Evolutionary conservation across 2,113 vertebrate genomes (phyloP).

Genomic region (Phylloscopus trochilus): DNA sequence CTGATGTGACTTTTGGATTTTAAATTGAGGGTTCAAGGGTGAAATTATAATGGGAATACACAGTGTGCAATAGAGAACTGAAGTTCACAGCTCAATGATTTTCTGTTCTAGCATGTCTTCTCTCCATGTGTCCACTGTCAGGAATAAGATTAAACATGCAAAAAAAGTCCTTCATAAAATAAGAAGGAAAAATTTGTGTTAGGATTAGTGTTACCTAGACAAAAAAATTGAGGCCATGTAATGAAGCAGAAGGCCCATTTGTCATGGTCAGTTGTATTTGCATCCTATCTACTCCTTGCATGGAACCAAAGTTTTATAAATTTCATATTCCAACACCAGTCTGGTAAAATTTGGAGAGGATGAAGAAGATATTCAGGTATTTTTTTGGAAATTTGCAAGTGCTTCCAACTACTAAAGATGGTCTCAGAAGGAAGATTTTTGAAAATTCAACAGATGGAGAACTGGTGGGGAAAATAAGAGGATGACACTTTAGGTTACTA

Average conservation of each 20-base stretch:
- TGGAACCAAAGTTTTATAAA: background rate
- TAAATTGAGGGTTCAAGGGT: background rate
- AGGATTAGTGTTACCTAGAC: background rate
- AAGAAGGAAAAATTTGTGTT: background rate
- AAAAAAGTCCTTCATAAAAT: background rate
- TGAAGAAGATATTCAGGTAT: background rate
- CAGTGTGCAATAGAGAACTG: accelerated
- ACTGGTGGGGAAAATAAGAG: background rate
- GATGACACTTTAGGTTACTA: background rate
- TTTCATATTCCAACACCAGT: background rate
- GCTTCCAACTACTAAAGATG: background rate
- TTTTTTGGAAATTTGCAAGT: background rate
- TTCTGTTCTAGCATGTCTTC: background rate
- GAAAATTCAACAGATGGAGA: background rate
- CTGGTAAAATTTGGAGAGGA: background rate
- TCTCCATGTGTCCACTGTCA: background rate
- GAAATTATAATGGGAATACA: background rate
- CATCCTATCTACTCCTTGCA: background rate
- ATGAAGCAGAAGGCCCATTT: background rate
- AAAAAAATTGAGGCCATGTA: background rate
- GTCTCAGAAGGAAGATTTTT: background rate
- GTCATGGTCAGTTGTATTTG: background rate
- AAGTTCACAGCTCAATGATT: background rate
- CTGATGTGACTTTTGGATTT: background rate
- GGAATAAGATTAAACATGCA: background rate